Percentiles rank a stretch among this genome's conserved stretches.
phyloP scores from a whole-genome alignment of 92 coral and sea anemone genomes.

The Porites rus region DNA sequence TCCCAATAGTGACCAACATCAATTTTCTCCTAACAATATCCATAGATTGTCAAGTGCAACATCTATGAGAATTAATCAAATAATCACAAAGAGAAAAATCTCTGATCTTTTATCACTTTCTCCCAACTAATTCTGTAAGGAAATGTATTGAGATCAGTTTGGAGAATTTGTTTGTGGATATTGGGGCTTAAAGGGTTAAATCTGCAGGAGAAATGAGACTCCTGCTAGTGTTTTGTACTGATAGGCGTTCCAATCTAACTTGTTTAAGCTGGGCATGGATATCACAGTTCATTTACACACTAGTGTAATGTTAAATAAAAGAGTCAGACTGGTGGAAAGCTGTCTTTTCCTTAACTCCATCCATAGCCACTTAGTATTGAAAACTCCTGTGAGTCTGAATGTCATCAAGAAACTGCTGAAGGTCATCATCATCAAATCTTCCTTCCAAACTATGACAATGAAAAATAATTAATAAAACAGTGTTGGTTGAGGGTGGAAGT shows the following conservation, averaged over 20 bases:
- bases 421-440: slow-evolving; percentile 97
- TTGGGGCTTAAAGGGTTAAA: too few relatives aligned
- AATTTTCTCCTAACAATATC: too few relatives aligned
- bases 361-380: slow-evolving; percentile 68
- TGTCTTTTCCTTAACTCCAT: not conserved
- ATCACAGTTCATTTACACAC: not conserved
- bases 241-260: not conserved
- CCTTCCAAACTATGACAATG: slow-evolving; percentile 86
- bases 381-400: slow-evolving; percentile 98
- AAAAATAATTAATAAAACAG: not conserved
- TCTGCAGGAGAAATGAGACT: not conserved
- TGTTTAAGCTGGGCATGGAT: not conserved
- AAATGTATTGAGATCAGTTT: too few relatives aligned
- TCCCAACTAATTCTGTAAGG: too few relatives aligned
- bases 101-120: too few relatives aligned
- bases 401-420: slow-evolving; percentile 93
- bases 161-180: too few relatives aligned
- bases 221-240: not conserved
- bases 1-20: too few relatives aligned
- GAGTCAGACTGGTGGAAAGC: not conserved
- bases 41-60: too few relatives aligned
- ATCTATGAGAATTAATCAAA: too few relatives aligned
- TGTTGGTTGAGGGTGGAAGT: not conserved
- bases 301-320: not conserved
- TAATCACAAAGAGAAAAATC: too few relatives aligned